Conservation (phyloP, 2,797 vertebrate genomes). For the Pachyuromys duprasi region DNA sequence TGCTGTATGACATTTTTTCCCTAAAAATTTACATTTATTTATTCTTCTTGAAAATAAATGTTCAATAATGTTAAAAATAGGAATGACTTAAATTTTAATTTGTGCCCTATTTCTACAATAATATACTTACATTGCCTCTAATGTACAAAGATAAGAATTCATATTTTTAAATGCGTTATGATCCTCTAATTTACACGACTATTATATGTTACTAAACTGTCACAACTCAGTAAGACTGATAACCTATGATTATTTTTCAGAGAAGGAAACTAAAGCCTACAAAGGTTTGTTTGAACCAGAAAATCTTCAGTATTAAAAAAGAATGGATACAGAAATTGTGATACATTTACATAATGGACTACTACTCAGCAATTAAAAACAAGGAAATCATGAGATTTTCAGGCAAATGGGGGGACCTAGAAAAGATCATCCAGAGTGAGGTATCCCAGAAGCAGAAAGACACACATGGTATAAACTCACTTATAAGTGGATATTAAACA, state of each 20-base stretch:
- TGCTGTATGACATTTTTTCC: background rate
- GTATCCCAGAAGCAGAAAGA: too few relatives aligned
- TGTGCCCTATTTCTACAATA: background rate
- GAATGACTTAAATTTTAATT: conserved; percentile 31
- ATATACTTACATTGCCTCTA: background rate
- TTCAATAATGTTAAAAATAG: background rate
- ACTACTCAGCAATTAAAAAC: too few relatives aligned
- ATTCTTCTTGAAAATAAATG: conserved; percentile 29
- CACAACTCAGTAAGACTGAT: background rate
- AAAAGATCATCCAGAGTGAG: too few relatives aligned
- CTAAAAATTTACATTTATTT: background rate
- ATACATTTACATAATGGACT: too few relatives aligned
- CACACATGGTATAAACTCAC: too few relatives aligned
- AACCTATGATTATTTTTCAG: conserved; percentile 32
- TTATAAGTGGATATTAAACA: too few relatives aligned
- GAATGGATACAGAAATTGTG: too few relatives aligned
- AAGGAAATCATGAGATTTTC: too few relatives aligned
- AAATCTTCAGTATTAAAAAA: background rate
- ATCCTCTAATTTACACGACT: background rate
- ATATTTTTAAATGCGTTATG: conserved; percentile 38
- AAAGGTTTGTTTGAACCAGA: conserved; percentile 10
- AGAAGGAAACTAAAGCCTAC: conserved; percentile 24
- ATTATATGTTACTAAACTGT: background rate
- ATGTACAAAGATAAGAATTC: conserved; percentile 7
- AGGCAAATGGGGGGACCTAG: too few relatives aligned